phyloP scores from a whole-genome alignment of 53 echinoderm and acorn worm genomes.

The Apostichopus leukothele region DNA sequence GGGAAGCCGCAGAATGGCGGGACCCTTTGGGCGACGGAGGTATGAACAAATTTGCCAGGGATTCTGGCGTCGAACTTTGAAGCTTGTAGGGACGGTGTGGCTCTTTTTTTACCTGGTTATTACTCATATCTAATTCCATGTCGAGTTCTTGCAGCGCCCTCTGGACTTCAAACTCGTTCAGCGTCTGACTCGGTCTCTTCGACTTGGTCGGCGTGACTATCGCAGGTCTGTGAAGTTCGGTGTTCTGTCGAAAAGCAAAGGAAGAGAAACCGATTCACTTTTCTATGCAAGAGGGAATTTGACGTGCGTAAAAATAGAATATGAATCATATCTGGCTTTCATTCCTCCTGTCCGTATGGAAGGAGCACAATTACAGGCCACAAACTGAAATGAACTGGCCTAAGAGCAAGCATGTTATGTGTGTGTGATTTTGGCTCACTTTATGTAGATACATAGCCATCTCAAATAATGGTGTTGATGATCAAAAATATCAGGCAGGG shows the following conservation, averaged over 20 bases:
- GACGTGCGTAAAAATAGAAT: too few relatives aligned
- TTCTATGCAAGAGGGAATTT: too few relatives aligned
- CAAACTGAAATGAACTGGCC: too few relatives aligned
- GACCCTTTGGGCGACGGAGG: background rate
- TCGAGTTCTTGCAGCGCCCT: constrained; percentile 81
- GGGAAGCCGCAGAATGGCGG: background rate
- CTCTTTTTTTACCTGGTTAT: background rate
- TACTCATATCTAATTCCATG: constrained; percentile 57
- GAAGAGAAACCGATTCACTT: background rate
- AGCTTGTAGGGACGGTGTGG: background rate
- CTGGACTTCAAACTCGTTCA: constrained; percentile 83
- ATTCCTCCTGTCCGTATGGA: too few relatives aligned
- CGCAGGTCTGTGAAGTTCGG: constrained; percentile 38
- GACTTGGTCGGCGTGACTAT: constrained; percentile 61
- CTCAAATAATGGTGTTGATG: too few relatives aligned
- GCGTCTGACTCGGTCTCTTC: constrained; percentile 52
- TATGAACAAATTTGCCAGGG: constrained; percentile 16
- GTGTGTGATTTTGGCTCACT: too few relatives aligned
- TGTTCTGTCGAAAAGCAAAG: background rate
- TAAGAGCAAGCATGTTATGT: too few relatives aligned
- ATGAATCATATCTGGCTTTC: too few relatives aligned
- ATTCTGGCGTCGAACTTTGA: constrained; percentile 32
- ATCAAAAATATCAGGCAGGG: too few relatives aligned
- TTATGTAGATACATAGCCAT: too few relatives aligned
- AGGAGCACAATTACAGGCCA: too few relatives aligned